Conservation (phyloP, 2,888 invertebrate genomes). For the Choreutis nemorana region DNA sequence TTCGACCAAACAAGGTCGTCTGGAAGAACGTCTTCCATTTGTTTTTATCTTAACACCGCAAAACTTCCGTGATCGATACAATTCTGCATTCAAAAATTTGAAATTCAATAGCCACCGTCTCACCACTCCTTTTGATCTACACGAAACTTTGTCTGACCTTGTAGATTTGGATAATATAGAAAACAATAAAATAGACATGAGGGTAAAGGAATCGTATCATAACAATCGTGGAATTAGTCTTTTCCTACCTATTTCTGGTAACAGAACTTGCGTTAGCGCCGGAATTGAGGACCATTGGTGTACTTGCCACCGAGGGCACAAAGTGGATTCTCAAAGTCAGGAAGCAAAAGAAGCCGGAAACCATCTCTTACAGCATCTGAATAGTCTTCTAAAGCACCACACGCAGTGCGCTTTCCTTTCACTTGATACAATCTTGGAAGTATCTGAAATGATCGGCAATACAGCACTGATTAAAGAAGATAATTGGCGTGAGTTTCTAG, state of each 20-base stretch:
- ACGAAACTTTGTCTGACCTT: constrained; percentile 79
- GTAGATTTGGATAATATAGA: constrained; percentile 55
- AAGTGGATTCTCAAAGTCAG: constrained; percentile 59
- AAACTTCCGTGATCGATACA: constrained; percentile 72
- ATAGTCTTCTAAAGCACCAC: no score
- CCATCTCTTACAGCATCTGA: constrained; percentile 71
- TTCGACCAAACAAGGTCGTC: constrained; percentile 82
- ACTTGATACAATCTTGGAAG: constrained; percentile 70
- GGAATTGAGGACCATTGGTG: constrained; percentile 88
- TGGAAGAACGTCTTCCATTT: constrained; percentile 90
- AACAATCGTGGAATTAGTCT: constrained; percentile 74
- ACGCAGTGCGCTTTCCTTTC: constrained; percentile 72
- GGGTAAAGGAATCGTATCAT: constrained; percentile 32
- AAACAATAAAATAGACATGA: constrained; percentile 35
- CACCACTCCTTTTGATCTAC: constrained; percentile 83
- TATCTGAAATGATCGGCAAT: no score
- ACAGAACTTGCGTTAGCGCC: constrained; percentile 80
- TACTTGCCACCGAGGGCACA: constrained; percentile 77
- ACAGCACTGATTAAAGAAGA: constrained; percentile 21
- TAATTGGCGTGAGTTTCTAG: constrained; percentile 68
- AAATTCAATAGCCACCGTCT: constrained; percentile 71
- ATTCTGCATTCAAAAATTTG: constrained; percentile 70
- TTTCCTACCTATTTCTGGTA: constrained; percentile 74
- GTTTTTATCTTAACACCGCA: constrained; percentile 76
- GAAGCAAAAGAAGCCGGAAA: constrained; percentile 67